phyloP scores from a whole-genome alignment of 2,797 vertebrate genomes.

The Muraenolepis orangiensis region DNA sequence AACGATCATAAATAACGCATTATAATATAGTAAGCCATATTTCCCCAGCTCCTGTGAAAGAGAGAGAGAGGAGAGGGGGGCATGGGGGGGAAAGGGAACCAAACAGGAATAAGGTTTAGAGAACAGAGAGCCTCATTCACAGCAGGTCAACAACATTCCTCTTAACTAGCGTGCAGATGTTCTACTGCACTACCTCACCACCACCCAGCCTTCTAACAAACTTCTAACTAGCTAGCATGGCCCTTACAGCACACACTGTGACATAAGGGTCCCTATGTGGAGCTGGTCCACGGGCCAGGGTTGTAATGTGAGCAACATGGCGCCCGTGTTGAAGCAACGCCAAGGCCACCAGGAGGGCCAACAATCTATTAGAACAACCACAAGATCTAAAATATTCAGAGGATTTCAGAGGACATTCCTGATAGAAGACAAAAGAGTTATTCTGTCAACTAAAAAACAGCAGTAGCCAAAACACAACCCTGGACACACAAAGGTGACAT shows the following conservation, averaged over 20 bases:
- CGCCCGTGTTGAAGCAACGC: conserved; percentile 29
- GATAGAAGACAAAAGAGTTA: not conserved
- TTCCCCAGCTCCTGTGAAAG: conserved; percentile 88
- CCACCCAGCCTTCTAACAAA: conserved; percentile 2
- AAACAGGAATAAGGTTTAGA: conserved; percentile 19
- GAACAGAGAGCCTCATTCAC: conserved; percentile 55
- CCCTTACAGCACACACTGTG: too few relatives aligned
- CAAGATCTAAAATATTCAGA: not conserved
- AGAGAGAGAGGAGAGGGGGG: conserved; percentile 12
- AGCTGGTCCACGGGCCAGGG: conserved; percentile 13
- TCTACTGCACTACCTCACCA: conserved; percentile 17
- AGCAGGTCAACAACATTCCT: conserved; percentile 45
- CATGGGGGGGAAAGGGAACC: not conserved
- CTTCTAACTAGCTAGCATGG: not conserved
- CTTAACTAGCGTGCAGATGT: conserved; percentile 44
- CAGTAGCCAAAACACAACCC: not conserved
- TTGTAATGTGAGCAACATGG: conserved; percentile 46
- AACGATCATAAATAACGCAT: conserved; percentile 92
- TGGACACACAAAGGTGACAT: not conserved
- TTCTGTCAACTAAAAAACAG: not conserved
- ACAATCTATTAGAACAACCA: not conserved
- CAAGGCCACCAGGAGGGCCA: not conserved
- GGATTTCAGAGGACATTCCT: not conserved
- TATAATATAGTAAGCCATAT: conserved; percentile 94
- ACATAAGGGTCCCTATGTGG: conserved; percentile 51